A percentile compares a stretch with the other conserved stretches of the same genome.
phyloP scores from a whole-genome alignment of 2,113 vertebrate genomes.

The Sialia sialis region DNA sequence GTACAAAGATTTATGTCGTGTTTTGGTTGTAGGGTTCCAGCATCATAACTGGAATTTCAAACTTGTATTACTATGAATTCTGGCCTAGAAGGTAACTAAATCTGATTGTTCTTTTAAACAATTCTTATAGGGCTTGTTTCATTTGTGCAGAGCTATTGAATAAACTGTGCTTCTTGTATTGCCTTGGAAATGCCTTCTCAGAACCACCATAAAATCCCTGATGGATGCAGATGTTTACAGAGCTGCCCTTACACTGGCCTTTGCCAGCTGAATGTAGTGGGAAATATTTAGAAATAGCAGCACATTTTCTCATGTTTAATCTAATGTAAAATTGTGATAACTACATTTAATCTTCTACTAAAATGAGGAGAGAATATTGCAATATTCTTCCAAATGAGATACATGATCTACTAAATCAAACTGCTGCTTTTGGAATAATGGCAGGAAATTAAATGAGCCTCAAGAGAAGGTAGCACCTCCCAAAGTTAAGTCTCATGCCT shows the following conservation, averaged over 20 bases:
- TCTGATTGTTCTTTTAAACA: neutral
- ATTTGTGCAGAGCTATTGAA: neutral
- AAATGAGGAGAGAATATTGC: neutral
- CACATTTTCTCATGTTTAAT: neutral
- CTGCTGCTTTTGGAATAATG: neutral
- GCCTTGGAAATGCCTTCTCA: neutral
- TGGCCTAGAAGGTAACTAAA: neutral
- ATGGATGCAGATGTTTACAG: neutral
- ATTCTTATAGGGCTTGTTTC: neutral
- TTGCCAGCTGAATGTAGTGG: neutral
- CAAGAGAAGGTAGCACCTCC: neutral
- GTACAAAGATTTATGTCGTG: neutral
- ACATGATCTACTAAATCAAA: neutral
- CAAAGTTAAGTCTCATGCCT: neutral
- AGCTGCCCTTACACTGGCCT: neutral
- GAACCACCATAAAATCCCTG: accelerated
- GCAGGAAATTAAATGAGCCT: neutral
- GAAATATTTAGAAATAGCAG: neutral
- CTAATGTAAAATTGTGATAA: neutral
- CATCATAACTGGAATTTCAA: neutral
- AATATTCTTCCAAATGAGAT: accelerated
- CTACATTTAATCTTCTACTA: neutral
- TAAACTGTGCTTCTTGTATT: neutral
- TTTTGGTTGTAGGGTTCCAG: neutral
- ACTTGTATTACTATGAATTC: neutral